Base-by-base conservation (phyloP, 2,113 vertebrate species). In the Ptyas mucosa region DNA sequence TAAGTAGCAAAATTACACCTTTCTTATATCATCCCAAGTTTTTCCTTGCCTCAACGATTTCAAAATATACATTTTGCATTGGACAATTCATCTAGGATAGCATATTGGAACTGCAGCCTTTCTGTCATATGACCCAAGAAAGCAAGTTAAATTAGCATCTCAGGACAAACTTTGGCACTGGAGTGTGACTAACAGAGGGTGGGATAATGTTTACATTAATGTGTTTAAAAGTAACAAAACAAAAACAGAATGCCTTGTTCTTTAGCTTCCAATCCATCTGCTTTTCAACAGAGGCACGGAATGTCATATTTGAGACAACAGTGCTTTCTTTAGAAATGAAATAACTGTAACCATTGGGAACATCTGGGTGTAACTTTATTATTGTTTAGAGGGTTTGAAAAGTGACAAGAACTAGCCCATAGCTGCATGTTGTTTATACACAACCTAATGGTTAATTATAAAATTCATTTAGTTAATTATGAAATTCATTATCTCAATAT, bases 141-240 rank as follows among this genome's bases (percentile, higher is more conserved):
- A 94, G 75, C 21, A 92, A 91, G 92, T 90, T 87, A 93, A 94
- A 89, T 64, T 92, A 81, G 58, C 92, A 91, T 91, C 46, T 54
- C 39, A 89, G 49, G 75, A 87, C 86, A 95, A 94, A 94, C 55
- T 52, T 86, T 94, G 90, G 90, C 88, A 94, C 15, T 39, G 87
- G 29, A 49, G 85, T 94, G 90, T 87, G 93, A 93, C 54, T 86
- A 81, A 89, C 15, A 3, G 89, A 87, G 46, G 39, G 26, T 51
- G 55, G 86, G 5, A 29, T 57, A 21, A 34, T 57, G 69, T 89
- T 58, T 57, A 43, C 29, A 85, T 15, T 85, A 89, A 49, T 29
- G 85, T 85, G 39, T 58, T 89, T 57, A 89, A 92, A 55, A 46
- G 29, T 26, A 75, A 11, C 61, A 55, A 92, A 29, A 75, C 24